Evolutionary conservation across 2,888 invertebrate species (phyloP), one percentile per base, ranked within the genome.

Genomic region (Lamproptera curius): DNA sequence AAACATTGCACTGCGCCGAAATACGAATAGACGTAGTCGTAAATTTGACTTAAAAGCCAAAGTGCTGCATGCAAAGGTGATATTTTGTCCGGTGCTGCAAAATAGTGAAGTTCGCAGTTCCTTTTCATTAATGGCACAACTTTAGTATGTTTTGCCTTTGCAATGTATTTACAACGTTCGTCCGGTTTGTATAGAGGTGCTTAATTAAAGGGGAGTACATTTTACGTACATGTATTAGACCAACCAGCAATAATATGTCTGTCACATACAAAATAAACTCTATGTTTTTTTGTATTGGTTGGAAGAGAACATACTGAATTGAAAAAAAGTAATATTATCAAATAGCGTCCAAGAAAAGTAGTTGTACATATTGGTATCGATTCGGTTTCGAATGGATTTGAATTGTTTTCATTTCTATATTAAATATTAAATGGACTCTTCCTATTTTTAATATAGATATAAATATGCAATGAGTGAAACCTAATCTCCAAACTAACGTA

Each of bases 21-120:
- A 46, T 40, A 34, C 40, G 34, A 40, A 40, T 16, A 35, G 26
- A 40, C 16, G 20, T 33, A 28, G 37, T 42, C 46, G 17, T 42
- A 46, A 46, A 41, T 36, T 46, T 37, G 37, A 28, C 20, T 42
- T 41, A 46, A 42, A 46, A 46, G 46, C 35, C 17, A 14, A 14
- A 31, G 11, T 11, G 11, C 31, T 31, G 4, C 9, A n/a, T 41
- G 46, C 36, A 46, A 37, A 41, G 41, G 46, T 46, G 20, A 46
- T 40, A 46, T 46, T 46, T 37, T 36, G 46, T 31, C 36, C 37
- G 17, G 31, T 28, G 36, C 35, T 41, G 28, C 41, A 31, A 36
- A 31, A 37, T 31, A 46, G 15, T 13, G 8, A 31, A 4, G n/a
- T n/a, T 16, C 31, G 9, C 20, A 26, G 37, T 42, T 31, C 36